Conservation (phyloP, 2,113 vertebrate species). For the Piaya cayana region DNA sequence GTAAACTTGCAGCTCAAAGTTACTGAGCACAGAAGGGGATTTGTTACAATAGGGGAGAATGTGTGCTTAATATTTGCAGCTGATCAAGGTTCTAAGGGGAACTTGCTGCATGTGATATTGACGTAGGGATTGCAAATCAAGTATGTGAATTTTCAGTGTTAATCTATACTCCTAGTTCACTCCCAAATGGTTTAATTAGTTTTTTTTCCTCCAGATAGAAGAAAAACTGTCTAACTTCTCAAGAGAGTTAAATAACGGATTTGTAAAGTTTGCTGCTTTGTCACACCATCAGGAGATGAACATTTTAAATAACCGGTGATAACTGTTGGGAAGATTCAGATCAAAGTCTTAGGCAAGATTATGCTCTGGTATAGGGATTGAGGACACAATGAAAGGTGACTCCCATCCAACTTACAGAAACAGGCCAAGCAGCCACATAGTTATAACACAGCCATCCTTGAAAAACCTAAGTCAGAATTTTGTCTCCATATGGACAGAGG, state of each 20-base stretch:
- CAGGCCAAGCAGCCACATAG: rapidly evolving
- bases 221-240: neutral
- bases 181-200: conserved; percentile 32
- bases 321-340: neutral
- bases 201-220: neutral
- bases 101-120: neutral
- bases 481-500: neutral
- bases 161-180: neutral
- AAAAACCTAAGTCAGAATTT: neutral
- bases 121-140: neutral
- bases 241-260: neutral
- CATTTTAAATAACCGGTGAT: neutral
- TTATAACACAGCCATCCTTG: neutral
- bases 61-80: neutral
- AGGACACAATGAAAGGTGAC: neutral
- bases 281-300: neutral
- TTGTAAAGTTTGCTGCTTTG: neutral
- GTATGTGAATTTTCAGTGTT: neutral
- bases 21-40: conserved; percentile 13
- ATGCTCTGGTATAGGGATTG: neutral
- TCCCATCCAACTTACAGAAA: neutral
- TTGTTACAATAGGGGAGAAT: neutral
- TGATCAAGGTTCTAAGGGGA: conserved; percentile 6
- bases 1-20: conserved; percentile 43
- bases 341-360: neutral